Evolutionary conservation across 2,113 vertebrate genomes (phyloP).

Genomic region (Nematolebias whitei): DNA sequence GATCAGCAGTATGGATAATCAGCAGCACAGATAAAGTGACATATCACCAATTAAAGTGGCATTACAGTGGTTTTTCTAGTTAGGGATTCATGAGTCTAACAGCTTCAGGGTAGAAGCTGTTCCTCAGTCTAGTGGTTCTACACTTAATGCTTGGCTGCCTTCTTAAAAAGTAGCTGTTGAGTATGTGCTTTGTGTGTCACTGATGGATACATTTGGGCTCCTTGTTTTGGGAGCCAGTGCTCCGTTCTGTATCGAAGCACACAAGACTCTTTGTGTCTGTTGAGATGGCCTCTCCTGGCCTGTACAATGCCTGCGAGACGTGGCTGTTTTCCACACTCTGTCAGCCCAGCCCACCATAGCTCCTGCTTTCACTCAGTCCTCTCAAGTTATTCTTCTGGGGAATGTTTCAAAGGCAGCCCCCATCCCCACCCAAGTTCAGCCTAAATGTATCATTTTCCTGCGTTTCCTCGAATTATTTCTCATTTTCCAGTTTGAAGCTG

Average conservation of each 20-base stretch:
- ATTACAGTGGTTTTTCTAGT: too few relatives aligned
- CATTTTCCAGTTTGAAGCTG: conserved; percentile 7
- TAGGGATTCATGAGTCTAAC: too few relatives aligned
- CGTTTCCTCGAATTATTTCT: conserved; percentile 9
- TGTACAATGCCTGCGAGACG: conserved; percentile 68
- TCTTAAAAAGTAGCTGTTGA: conserved; percentile 7
- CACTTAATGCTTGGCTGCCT: too few relatives aligned
- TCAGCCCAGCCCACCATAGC: conserved; percentile 52
- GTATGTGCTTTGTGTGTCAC: background rate
- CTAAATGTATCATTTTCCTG: conserved; percentile 4
- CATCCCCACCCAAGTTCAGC: conserved; percentile 51
- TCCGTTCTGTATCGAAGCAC: conserved; percentile 42
- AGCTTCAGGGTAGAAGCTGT: too few relatives aligned
- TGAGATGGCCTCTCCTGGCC: conserved; percentile 57
- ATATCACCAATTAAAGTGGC: too few relatives aligned
- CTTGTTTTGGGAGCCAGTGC: conserved; percentile 20
- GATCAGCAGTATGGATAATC: too few relatives aligned
- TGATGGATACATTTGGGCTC: conserved; percentile 6
- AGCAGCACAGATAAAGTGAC: too few relatives aligned
- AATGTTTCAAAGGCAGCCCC: conserved; percentile 67
- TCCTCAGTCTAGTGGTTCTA: too few relatives aligned
- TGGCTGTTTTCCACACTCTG: conserved; percentile 77
- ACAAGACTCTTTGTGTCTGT: conserved; percentile 46
- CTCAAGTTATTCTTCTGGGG: conserved; percentile 62
- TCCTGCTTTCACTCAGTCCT: conserved; percentile 49